Evolutionary conservation across 35 echinoderm and acorn worm species (phyloP).

Genomic region (Chiridota heheva): DNA sequence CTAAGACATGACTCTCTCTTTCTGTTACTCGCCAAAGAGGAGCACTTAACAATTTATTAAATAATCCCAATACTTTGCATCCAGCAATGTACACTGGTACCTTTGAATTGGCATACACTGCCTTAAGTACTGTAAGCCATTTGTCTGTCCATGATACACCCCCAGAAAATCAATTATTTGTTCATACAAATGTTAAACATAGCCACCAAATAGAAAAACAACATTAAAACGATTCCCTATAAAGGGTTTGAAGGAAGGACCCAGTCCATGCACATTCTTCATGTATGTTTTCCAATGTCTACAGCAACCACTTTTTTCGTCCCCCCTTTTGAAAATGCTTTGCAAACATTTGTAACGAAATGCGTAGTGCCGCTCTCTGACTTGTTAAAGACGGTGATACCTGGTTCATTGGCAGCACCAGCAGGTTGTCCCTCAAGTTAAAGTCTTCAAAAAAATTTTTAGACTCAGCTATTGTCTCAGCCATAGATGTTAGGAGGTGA

Average conservation of each 20-base stretch:
- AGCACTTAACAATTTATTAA: constrained; percentile 39
- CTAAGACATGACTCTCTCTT: constrained; percentile 22
- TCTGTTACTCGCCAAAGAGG: constrained; percentile 32
- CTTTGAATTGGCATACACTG: not conserved
- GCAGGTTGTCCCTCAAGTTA: not conserved
- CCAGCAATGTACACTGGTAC: constrained; percentile 26
- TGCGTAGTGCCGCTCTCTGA: constrained; percentile 9
- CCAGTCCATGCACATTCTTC: too few relatives aligned
- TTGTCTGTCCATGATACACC: constrained; percentile 1
- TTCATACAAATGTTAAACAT: not conserved
- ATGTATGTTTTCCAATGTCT: constrained; percentile 12
- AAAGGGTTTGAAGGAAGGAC: not conserved
- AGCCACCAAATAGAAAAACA: constrained; percentile 42
- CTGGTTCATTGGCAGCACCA: not conserved
- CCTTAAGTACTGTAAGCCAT: constrained; percentile 17
- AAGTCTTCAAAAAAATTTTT: constrained; percentile 23
- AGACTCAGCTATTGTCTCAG: not conserved
- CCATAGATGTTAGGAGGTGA: constrained; percentile 26
- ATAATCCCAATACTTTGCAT: constrained; percentile 36
- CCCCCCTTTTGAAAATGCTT: too few relatives aligned
- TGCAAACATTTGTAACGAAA: constrained; percentile 11
- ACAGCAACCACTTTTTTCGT: constrained; percentile 12
- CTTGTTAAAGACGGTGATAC: not conserved
- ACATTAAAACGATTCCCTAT: constrained; percentile 24
- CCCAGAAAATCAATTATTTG: constrained; percentile 12